Evolutionary conservation across 2,888 invertebrate species (phyloP), one percentile per base, ranked within the genome.

Genomic region (Ectropis crepuscularia): DNA sequence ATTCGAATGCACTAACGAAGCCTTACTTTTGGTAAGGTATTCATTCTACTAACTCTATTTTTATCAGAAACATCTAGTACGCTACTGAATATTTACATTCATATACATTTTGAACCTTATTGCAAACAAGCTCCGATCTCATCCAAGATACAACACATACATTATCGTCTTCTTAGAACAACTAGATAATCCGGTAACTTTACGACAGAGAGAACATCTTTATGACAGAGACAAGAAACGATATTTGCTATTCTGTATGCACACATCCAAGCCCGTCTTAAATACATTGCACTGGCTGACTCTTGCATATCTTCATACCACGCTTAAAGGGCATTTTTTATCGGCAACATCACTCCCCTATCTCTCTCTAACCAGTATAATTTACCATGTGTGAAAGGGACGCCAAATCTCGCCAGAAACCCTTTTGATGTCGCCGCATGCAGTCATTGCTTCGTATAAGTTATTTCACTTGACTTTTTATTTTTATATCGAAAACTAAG

Each of bases 401-500:
- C 63, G 62, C 39, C 65, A 70, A 61, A 80, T 81, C 86, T 80
- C 82, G 81, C 87, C 80, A 81, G 77, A 80, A 82, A 80, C 81
- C 82, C 86, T 79, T 88, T 91, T 91, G 88, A 91, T 83, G 84
- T 86, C 78, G 83, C 90, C 91, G 88, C 83, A 68, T 64, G 86
- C 87, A 85, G 89, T 87, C 88, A 86, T 82, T 83, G 87, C 85
- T 83, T 87, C 81, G 86, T 81, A 80, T 84, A 86, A 86, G 83
- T 81, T 85, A 86, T 86, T 83, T 77, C 79, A 78, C 65, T 70
- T 69, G 9, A 43, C 53, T 72, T 80, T 83, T 79, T 82, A 88
- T 87, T 88, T 84, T 81, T 80, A 80, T 86, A 90, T 90, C 84
- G 88, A 85, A 89, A 89, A 86, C 89, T 88, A 88, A 89, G 83